Base-by-base conservation (phyloP, 2,113 vertebrate genomes). In the Camelus bactrianus region DNA sequence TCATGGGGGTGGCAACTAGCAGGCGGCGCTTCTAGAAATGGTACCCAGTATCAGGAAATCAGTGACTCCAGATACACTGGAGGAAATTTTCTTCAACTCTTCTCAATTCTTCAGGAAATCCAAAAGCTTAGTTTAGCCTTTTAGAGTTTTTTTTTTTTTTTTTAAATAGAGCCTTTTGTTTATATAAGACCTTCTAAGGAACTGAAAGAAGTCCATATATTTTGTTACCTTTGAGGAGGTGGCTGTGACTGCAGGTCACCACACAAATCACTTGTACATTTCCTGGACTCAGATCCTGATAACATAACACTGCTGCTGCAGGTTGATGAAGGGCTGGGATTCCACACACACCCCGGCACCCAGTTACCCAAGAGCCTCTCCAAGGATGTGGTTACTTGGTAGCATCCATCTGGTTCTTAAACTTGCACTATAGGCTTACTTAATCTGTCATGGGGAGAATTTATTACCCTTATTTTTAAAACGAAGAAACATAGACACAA, bases 21-120 rank as follows among this genome's bases (percentile, higher is more conserved):
- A 87, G 58, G 19, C 54, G 62, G 81, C 73, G 70, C 89, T 79
- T 96, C 70, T 56, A 84, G 92, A 94, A 87, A 90, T 85, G 81
- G 73, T 50, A 11, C 77, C 0, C 0, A 54, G 70, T 88, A 38
- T 82, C 84, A 26, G 87, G 72, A 96, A 94, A 85, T 56, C 93
- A 67, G 42, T 48, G 93, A 60, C 42, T 95, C 42, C 42, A 69
- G 73, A 85, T 22, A 70, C 56, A 89, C 17, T 38, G 70, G n/a
- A 65, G 52, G 73, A 72, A n/a, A 83, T 14, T 91, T 60, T 95
- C 70, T 91, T 50, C 77, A 94, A 72, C 10, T 32, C 64, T 92
- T 92, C 42, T 93, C 30, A 82, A 60, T 85, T 87, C 64, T 85
- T 92, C 73, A n/a, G 32, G 48, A 92, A 87, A 76, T 67, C 56